Evolutionary conservation across 2,797 vertebrate species (phyloP), one percentile per base, ranked within the genome.

Genomic region (Sebastes jordani): DNA sequence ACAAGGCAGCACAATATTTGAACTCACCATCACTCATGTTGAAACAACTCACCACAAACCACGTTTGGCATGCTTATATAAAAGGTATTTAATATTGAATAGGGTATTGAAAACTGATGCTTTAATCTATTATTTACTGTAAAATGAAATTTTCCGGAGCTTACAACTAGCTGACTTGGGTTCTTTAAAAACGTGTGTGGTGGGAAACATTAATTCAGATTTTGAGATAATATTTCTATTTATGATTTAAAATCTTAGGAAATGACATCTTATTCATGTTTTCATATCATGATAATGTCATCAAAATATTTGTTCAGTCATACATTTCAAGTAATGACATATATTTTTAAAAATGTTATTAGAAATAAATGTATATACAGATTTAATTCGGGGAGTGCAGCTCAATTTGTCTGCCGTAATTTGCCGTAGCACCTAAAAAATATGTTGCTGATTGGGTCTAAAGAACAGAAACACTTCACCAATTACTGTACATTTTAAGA

Each of bases 61-160:
- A 73, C 20, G 52, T 25, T 49, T 73, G 14, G 3, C 27, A 64
- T 54, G 27, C 5, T 84, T 32, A 46, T 42, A 6, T 38, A 58
- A 54, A 66, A 66, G 6, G 6, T 49, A 67, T 65, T 58, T 71
- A 55, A 66, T 75, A 70, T 36, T 34, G 34, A 80, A 20, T 11
- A 42, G 10, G 27, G 59, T 71, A 73, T 36, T 49, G 23, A 75
- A 83, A 81, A 68, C 4, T 1, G 38, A 62, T 34, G 55, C 74
- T 78, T 81, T 81, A 56, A 84, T 91, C 36, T 69, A 84, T 84
- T 85, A 83, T 86, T 86, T 67, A 80, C 16, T 55, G 23, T 55
- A 20, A 36, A 80, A 78, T 74, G 0, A 75, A 18, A 64, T 30
- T 80, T 81, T 74, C 58, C 79, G 72, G 49, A 29, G 42, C 38